A percentile compares a stretch with the other conserved stretches of the same genome.
phyloP scores from a whole-genome alignment of 2,113 vertebrate genomes.

The Odontesthes bonariensis region DNA sequence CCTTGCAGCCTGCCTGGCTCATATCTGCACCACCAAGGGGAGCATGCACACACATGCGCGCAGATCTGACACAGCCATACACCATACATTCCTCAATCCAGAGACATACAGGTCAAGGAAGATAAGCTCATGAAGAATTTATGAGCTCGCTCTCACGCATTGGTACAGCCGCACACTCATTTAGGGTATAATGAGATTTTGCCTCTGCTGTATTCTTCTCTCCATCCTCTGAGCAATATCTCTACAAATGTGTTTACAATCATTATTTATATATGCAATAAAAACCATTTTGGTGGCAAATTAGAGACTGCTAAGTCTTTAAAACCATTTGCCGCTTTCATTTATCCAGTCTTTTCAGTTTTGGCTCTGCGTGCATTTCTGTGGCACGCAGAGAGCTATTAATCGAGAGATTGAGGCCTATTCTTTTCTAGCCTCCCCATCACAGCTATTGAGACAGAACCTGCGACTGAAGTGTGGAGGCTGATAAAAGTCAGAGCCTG shows the following conservation, averaged over 20 bases:
- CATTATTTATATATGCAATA: constrained; percentile 52
- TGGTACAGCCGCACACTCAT: constrained; percentile 34
- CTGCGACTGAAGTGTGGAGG: constrained; percentile 44
- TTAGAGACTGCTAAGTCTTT: constrained; percentile 57
- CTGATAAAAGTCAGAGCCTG: constrained; percentile 64
- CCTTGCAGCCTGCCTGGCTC: constrained; percentile 46
- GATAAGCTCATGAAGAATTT: constrained; percentile 51
- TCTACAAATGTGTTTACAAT: constrained; percentile 53
- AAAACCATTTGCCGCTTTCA: constrained; percentile 64
- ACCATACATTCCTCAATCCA: constrained; percentile 8
- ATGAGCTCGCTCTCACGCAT: constrained; percentile 8
- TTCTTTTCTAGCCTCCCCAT: constrained; percentile 40
- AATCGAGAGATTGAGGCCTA: constrained; percentile 61
- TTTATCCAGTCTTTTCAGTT: constrained; percentile 54
- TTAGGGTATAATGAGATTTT: constrained; percentile 50
- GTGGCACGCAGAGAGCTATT: constrained; percentile 42
- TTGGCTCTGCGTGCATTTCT: constrained; percentile 43
- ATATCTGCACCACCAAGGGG: constrained; percentile 25
- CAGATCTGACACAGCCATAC: constrained; percentile 11
- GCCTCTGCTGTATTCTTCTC: constrained; percentile 18
- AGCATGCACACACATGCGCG: constrained; percentile 3
- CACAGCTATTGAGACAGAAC: constrained; percentile 44
- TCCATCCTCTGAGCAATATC: constrained; percentile 43
- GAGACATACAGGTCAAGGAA: constrained; percentile 46
- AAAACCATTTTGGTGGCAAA: constrained; percentile 56